These are phyloP conservation scores for Plectropomus leopardus DNA, from an alignment of 2,113 vertebrate species.

Conservation along the genomic window DNA sequence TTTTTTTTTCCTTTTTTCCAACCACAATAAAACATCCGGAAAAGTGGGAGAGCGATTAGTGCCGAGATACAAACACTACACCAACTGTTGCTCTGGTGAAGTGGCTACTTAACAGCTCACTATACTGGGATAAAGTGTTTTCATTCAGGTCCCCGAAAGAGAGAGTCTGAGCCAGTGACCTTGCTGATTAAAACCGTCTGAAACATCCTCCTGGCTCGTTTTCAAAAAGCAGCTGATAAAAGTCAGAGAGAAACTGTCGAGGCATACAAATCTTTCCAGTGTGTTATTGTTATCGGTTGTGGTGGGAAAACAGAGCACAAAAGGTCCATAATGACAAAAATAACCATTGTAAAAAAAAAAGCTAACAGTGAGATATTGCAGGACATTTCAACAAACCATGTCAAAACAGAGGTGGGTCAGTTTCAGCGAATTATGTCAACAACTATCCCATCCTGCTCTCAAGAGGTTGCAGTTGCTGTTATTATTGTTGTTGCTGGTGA, in stretches of 20 bases:
- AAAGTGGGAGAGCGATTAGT: constrained; percentile 42
- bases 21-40: constrained; percentile 57
- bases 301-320: constrained; percentile 41
- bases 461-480: constrained; percentile 39
- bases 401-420: constrained; percentile 21
- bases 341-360: not conserved
- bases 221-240: constrained; percentile 44
- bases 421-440: constrained; percentile 4
- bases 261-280: constrained; percentile 33
- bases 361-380: not conserved
- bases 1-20: constrained; percentile 12
- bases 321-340: constrained; percentile 17
- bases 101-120: constrained; percentile 1
- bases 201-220: constrained; percentile 42
- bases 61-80: constrained; percentile 15
- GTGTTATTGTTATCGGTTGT: constrained; percentile 41
- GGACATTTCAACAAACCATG: constrained; percentile 10
- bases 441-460: constrained; percentile 32
- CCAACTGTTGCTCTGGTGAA: constrained; percentile 4
- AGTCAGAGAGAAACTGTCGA: not conserved
- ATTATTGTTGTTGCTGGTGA: not conserved
- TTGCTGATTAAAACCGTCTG: constrained; percentile 55
- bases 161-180: constrained; percentile 35
- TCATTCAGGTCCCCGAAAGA: constrained; percentile 31
- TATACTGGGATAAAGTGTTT: constrained; percentile 12